A percentile compares a stretch with the other conserved stretches of the same genome.
Conservation (phyloP, 2,888 invertebrate species). For the Spatulosminthurus flaviceps region DNA sequence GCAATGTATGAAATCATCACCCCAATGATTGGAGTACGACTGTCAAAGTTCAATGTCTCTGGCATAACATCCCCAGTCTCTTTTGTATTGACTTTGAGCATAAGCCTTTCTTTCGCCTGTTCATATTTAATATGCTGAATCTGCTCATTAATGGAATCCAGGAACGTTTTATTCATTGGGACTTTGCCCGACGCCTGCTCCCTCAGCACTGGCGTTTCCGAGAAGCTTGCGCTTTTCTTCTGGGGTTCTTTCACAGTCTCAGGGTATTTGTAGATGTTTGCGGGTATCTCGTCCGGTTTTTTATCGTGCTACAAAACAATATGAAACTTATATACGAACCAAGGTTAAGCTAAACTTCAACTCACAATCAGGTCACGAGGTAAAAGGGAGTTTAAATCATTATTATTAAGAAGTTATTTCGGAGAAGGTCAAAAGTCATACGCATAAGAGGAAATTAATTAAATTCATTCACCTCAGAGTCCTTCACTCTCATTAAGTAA, state of each 20-base stretch:
- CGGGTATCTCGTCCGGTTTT: background rate
- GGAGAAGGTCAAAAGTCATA: background rate
- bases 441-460: background rate
- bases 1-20: no score
- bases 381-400: no score
- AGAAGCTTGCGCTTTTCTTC: background rate
- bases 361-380: no score
- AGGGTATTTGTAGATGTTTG: background rate
- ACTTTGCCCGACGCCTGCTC: background rate
- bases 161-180: slow-evolving; percentile 24
- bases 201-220: slow-evolving; percentile 1
- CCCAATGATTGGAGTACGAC: no score
- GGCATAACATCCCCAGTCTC: background rate
- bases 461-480: background rate
- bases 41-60: no score
- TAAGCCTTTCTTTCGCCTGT: slow-evolving; percentile 5
- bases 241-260: background rate
- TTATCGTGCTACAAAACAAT: background rate
- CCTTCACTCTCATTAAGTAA: background rate
- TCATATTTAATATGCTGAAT: slow-evolving; percentile 25
- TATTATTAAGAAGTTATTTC: no score
- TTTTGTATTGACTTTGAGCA: background rate
- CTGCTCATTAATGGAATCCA: slow-evolving; percentile 27
- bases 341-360: no score
- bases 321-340: no score